A percentile compares a stretch with the other conserved stretches of the same genome.
These are phyloP conservation scores for Batillaria attramentaria DNA, from an alignment of 1,140 invertebrate genomes.

Conservation along the genomic window DNA sequence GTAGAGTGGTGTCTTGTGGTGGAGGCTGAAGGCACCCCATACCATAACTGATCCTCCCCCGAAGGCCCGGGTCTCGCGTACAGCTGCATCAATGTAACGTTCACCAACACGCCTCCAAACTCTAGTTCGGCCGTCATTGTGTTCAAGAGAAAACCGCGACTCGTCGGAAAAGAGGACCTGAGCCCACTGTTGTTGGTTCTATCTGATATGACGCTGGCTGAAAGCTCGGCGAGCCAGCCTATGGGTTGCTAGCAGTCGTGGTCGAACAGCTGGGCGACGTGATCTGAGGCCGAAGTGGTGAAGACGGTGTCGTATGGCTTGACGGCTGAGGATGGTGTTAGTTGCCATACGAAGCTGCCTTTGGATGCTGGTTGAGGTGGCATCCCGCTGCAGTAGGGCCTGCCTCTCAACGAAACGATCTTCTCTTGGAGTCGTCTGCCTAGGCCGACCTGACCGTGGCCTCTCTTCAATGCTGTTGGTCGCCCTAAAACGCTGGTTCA, in stretches of 20 bases:
- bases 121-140: neutral
- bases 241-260: neutral
- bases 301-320: neutral
- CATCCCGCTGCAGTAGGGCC: neutral
- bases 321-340: constrained; percentile 1
- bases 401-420: constrained; percentile 4
- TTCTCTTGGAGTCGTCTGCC: neutral
- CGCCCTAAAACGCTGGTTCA: neutral
- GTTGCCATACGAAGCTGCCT: neutral
- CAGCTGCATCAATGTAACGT: neutral
- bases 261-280: neutral
- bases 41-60: constrained; percentile 9
- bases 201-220: neutral
- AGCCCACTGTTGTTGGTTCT: neutral
- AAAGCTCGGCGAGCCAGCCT: neutral
- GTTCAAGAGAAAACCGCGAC: neutral
- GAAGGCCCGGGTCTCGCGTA: neutral
- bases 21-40: neutral
- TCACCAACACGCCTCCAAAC: constrained; percentile 1
- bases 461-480: neutral
- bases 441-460: neutral
- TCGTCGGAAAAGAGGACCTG: constrained; percentile 4
- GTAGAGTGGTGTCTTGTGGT: too few relatives aligned
- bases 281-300: neutral
- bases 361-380: neutral